These are phyloP conservation scores for Lymantria monacha DNA, from an alignment of 2,888 invertebrate species.

Conservation along the genomic window DNA sequence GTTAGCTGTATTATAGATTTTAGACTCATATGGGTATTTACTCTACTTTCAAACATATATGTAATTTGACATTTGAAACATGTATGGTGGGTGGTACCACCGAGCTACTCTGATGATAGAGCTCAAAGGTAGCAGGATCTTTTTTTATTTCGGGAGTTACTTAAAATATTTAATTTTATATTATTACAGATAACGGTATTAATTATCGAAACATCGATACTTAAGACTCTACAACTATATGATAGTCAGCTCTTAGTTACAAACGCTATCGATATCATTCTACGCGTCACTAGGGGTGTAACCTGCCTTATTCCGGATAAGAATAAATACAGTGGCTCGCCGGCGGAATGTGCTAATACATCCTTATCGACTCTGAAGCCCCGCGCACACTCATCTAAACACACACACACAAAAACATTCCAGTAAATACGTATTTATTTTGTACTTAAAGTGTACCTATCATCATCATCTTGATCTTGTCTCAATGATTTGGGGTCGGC, in stretches of 20 bases:
- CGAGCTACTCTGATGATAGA: too few species aligned
- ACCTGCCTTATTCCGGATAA: conserved; percentile 79
- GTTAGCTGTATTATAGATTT: too few species aligned
- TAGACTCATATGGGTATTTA: too few species aligned
- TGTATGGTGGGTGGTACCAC: too few species aligned
- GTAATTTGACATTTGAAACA: too few species aligned
- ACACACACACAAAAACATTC: conserved; percentile 12
- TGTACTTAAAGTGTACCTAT: too few species aligned
- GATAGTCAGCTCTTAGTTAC: conserved; percentile 18
- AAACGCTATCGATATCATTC: conserved; percentile 28
- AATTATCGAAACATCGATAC: background rate
- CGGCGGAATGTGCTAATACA: conserved; percentile 79
- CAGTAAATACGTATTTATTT: background rate
- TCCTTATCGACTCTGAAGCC: conserved; percentile 71
- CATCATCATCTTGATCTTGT: background rate
- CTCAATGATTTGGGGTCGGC: too few species aligned
- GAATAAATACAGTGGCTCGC: conserved; percentile 78
- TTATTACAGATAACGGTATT: too few species aligned
- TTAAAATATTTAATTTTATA: too few species aligned
- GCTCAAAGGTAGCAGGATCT: too few species aligned
- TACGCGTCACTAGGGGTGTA: conserved; percentile 73
- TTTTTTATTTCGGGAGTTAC: too few species aligned
- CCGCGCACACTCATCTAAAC: conserved; percentile 35
- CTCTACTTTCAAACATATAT: too few species aligned
- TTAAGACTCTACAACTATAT: conserved; percentile 4